These are phyloP conservation scores for Selenia dentaria DNA, from an alignment of 2,888 invertebrate genomes.

Conservation along the genomic window DNA sequence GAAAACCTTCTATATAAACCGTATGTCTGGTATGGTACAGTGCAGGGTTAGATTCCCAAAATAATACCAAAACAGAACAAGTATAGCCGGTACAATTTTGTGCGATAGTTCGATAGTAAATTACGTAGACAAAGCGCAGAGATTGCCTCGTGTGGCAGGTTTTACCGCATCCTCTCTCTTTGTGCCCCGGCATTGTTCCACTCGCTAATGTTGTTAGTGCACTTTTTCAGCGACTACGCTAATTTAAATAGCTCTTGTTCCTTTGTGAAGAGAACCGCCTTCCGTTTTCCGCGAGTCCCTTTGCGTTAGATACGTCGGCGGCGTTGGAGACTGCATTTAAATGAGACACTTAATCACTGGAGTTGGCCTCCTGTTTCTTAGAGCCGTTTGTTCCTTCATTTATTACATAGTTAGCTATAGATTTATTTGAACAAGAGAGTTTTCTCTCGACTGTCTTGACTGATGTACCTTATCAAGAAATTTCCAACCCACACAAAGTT, in stretches of 20 bases:
- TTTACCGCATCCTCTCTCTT: constrained; percentile 65
- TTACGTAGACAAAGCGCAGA: constrained; percentile 33
- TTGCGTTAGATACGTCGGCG: constrained; percentile 79
- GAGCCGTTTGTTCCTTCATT: constrained; percentile 77
- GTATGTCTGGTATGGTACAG: neutral
- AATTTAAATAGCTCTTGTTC: constrained; percentile 82
- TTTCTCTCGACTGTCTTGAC: constrained; percentile 15
- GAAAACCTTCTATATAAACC: no score
- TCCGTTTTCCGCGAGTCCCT: constrained; percentile 81
- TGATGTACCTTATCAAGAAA: no score
- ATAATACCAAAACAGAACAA: no score
- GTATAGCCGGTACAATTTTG: no score
- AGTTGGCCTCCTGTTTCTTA: constrained; percentile 75
- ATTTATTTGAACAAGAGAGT: constrained; percentile 37
- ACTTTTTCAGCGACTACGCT: constrained; percentile 82
- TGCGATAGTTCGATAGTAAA: constrained; percentile 29
- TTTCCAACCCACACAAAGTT: no score
- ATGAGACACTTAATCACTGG: constrained; percentile 84
- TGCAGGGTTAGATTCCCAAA: no score
- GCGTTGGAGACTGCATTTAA: constrained; percentile 82
- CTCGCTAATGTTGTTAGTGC: constrained; percentile 83
- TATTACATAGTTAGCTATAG: constrained; percentile 59
- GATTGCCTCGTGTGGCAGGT: constrained; percentile 44
- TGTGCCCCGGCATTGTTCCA: constrained; percentile 77
- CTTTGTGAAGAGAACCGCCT: constrained; percentile 80